Base-by-base conservation (phyloP, 2,888 invertebrate genomes). In the Harpalus rufipes region DNA sequence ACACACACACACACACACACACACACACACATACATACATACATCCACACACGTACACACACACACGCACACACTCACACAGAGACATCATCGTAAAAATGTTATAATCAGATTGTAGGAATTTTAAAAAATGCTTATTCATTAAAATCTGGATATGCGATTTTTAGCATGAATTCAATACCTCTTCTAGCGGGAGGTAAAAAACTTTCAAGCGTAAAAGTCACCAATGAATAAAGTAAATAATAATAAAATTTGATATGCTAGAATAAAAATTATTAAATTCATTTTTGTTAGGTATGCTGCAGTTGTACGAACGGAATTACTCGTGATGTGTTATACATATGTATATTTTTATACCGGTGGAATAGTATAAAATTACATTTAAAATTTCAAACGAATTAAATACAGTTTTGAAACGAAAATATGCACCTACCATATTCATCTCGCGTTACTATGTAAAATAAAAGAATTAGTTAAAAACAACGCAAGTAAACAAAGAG, bases 381-480 rank as follows among this genome's bases (percentile, higher is more conserved):
- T 10, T 51, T 5, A 51, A 51, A 51, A 51, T 51, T 51, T 51
- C 44, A 51, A 51, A 51, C 12, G 12, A 51, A 51, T 51, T 51
- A 51, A 51, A 51, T 12, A 51, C 44, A 51, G 32, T 32, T 32
- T 32, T 32, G 32, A 32, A 32, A 32, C 32, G 5, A 32, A 51
- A 61, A 61, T 14, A 16, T 61, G 2, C 61, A 61, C 61, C n/a
- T 16, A 14, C 16, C 14, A 14, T 51, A 51, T 51, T 51, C 44
- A 51, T 51, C 44, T 51, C 44, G 8, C 8, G 74, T 41, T 16
- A 21, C n/a, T 14, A 32, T 14, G 74, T 41, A 14, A 14, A 51
- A 51, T 51, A 51, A 51, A 51, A 51, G 44, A 51, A 68, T 68
- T 68, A 32, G n/a, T 32, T 32, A n/a, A 25, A n/a, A 32, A 39